These are phyloP conservation scores for Desmophyllum pertusum DNA, from an alignment of 92 coral and sea anemone species.

Conservation along the genomic window DNA sequence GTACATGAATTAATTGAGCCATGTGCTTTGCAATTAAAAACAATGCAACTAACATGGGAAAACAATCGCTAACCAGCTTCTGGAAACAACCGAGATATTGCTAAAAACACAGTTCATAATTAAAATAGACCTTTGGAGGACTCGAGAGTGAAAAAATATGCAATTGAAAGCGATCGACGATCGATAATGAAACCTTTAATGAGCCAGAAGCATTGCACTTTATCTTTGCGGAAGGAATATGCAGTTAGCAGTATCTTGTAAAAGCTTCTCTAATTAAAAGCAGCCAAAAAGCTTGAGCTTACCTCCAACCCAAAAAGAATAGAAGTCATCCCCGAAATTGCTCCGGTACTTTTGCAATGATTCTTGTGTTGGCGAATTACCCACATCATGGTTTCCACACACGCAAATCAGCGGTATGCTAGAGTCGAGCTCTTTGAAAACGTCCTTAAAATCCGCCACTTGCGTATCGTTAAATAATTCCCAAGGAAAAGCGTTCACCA, in stretches of 20 bases:
- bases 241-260: not conserved
- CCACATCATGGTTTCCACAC: slow-evolving; percentile 97
- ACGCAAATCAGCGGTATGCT: slow-evolving; percentile 93
- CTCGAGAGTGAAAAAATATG: not conserved
- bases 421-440: slow-evolving; percentile 88
- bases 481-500: slow-evolving; percentile 94
- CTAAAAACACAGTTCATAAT: slow-evolving; percentile 1
- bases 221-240: slow-evolving; percentile 3
- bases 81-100: not conserved
- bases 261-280: slow-evolving; percentile 2
- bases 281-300: slow-evolving; percentile 21
- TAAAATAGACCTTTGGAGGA: slow-evolving; percentile 2
- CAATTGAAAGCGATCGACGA: slow-evolving; percentile 19
- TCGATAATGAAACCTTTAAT: slow-evolving; percentile 15
- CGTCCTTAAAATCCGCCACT: slow-evolving; percentile 84
- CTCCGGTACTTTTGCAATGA: slow-evolving; percentile 80
- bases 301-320: slow-evolving; percentile 99
- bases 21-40: not conserved
- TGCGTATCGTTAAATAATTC: slow-evolving; percentile 80
- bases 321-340: slow-evolving; percentile 94
- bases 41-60: not conserved
- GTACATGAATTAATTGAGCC: too few relatives aligned
- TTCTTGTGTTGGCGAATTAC: slow-evolving; percentile 85
- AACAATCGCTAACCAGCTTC: not conserved
- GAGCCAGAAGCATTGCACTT: not conserved